Conservation (phyloP, 2,797 vertebrate species). For the Sebastes taczanowskii region DNA sequence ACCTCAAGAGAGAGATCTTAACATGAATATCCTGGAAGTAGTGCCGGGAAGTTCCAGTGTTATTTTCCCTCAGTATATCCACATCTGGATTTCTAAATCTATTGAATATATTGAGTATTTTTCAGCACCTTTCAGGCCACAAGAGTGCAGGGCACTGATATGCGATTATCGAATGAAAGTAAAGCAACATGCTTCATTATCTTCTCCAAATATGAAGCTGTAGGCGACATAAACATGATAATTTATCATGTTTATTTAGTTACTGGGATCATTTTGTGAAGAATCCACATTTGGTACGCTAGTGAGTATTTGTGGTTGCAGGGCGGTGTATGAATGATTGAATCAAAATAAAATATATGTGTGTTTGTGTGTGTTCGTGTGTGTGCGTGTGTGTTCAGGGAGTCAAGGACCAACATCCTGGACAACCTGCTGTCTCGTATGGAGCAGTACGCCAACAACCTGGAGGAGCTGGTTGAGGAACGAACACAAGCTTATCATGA, state of each 20-base stretch:
- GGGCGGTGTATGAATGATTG: too few relatives aligned
- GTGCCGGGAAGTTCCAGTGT: not conserved
- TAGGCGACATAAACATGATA: not conserved
- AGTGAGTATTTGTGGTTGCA: too few relatives aligned
- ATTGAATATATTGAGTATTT: too few relatives aligned
- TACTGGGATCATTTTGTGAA: too few relatives aligned
- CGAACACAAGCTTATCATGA: conserved; percentile 94
- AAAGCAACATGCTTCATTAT: not conserved
- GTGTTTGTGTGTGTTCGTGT: not conserved
- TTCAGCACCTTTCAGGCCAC: not conserved
- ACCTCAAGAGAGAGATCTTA: too few relatives aligned
- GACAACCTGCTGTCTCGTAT: conserved; percentile 95
- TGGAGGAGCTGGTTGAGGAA: conserved; percentile 96
- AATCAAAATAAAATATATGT: not conserved
- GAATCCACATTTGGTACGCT: too few relatives aligned
- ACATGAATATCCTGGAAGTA: too few relatives aligned
- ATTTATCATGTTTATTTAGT: too few relatives aligned
- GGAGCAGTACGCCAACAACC: conserved; percentile 96
- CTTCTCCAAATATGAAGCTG: not conserved
- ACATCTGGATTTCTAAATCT: not conserved
- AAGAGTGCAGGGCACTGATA: not conserved
- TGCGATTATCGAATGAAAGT: not conserved
- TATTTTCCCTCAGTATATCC: not conserved
- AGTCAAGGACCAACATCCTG: conserved; percentile 91
- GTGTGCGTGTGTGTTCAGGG: conserved; percentile 33